A percentile compares a stretch with the other conserved stretches of the same genome.
These are phyloP conservation scores for Pemphigus obesinymphae DNA, from an alignment of 1,140 invertebrate species.

Conservation along the genomic window DNA sequence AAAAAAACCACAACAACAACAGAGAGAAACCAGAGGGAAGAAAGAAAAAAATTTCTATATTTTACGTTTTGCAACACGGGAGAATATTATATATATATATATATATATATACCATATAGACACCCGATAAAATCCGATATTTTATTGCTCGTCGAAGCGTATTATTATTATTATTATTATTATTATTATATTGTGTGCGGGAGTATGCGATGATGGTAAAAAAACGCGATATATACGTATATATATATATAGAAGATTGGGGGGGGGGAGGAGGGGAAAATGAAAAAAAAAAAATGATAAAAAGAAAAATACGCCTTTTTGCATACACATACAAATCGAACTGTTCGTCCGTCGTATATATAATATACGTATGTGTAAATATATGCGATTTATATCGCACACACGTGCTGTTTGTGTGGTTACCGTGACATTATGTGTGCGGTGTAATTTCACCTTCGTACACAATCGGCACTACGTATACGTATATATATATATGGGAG, in stretches of 20 bases:
- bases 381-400: background rate
- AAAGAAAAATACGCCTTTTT: background rate
- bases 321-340: no score
- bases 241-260: background rate
- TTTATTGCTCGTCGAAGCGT: constrained; percentile 3
- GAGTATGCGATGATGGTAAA: no score
- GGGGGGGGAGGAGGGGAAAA: background rate
- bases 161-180: constrained; percentile 11
- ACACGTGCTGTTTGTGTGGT: background rate
- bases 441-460: background rate
- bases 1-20: no score
- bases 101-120: no score
- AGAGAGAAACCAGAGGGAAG: background rate
- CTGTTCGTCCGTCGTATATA: background rate
- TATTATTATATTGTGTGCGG: no score
- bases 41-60: background rate
- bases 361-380: no score
- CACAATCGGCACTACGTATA: background rate
- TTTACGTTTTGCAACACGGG: constrained; percentile 6
- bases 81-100: constrained; percentile 1
- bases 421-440: background rate
- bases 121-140: constrained; percentile 33
- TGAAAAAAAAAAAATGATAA: background rate
- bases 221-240: no score
- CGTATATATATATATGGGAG: background rate